Evolutionary conservation across 2,888 invertebrate species (phyloP), one percentile per base, ranked within the genome.

Genomic region (Apotomis betuletana): DNA sequence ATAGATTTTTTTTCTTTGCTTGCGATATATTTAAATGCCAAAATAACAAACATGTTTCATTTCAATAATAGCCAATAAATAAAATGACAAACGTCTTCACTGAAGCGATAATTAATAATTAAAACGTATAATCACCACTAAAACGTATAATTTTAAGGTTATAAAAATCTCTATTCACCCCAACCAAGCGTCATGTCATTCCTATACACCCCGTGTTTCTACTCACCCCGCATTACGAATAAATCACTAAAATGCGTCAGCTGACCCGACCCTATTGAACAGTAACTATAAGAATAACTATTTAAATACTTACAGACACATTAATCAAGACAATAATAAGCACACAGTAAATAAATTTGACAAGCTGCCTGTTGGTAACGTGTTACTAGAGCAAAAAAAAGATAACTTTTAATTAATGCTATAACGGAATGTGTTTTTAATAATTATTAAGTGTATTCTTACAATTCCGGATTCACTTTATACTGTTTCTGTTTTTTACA

Each of bases 81-180:
- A 8, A 44, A 41, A 4, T 38, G 3, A 38, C 5, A n/a, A 5
- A 38, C 2, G 12, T 36, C 58, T 2, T 27, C 27, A 27, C 27
- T 27, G 27, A 27, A 27, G 27, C 27, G 27, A 27, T 27, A 2
- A 27, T 27, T 27, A 27, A 27, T 27, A 27, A 27, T 27, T 27
- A 27, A 27, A 27, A 27, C 27, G 0, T 27, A 27, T 27, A 27
- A 27, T 27, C 2, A 2, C 27, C 2, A 27, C 27, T 27, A 27
- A 27, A 27, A 27, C 27, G 27, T 27, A 27, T 27, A 27, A 27
- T 41, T 36, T 5, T 38, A 38, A 6, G 8, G 4, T 12, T 9
- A 10, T 0, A 13, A 27, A 8, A 46, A 65, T 46, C 27, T 57
- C 65, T 57, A 65, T 57, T 57, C 27, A 65, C 65, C 65, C 65